Evolutionary conservation across 2,797 vertebrate genomes (phyloP), one percentile per base, ranked within the genome.

Genomic region (Dryobates pubescens): DNA sequence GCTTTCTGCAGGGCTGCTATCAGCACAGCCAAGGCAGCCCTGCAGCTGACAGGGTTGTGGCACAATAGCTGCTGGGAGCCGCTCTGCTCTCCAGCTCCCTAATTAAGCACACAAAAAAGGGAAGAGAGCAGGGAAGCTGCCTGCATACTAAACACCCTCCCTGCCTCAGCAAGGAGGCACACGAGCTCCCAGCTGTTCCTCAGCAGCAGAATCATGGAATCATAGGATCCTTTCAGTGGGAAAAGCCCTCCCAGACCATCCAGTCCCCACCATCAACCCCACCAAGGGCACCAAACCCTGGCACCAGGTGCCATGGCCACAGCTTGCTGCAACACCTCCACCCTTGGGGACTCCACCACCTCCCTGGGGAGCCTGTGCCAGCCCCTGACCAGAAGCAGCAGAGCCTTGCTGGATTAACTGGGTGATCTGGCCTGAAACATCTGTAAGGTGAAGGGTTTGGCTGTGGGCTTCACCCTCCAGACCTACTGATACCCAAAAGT

Each of bases 101-200:
- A 82, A 95, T 78, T 70, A 7, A 30, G 53, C 45, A 27, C 43
- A 47, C 54, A 27, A 5, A 30, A 27, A 3, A n/a, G 8, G 12
- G 15, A 13, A 29, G 29, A 26, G 24, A 22, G 22, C 17, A 73
- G 13, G 5, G 16, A 75, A 32, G 70, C 26, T 81, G 75, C 38
- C 57, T 88, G 85, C 82, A 70, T 95, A 15, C 57, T 78, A 73
- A 95, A 73, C 49, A 61, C 24, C 7, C 47, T 80, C 20, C 3
- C 3, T 58, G 58, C 61, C 51, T 56, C 57, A 49, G 14, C 0
- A 0, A 0, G 1, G 6, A 38, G 56, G 20, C 34, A 51, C 41
- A 53, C 0, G 0, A 1, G 2, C 68, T 71, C 61, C 54, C 17
- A 49, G 30, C 17, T 38, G 17, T 17, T 81, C 22, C 10, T 10